Evolutionary conservation across 1,140 invertebrate genomes (phyloP).

Genomic region (Holotrichia oblita): DNA sequence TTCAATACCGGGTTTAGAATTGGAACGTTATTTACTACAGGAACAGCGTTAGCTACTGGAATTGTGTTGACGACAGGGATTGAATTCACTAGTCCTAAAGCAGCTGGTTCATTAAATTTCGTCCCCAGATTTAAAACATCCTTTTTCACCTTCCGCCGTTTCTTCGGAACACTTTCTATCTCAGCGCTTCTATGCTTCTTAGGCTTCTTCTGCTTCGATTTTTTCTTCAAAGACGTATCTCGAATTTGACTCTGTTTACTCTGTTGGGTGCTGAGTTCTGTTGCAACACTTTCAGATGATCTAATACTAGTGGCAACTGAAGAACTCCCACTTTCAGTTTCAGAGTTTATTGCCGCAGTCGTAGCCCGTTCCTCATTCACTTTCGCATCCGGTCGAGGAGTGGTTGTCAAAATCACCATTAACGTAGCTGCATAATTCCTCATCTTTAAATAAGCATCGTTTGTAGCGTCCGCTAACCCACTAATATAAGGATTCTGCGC

Average conservation of each 20-base stretch:
- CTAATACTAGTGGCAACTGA: too few species aligned
- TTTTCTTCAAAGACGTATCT: background rate
- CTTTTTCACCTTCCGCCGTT: background rate
- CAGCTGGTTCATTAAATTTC: background rate
- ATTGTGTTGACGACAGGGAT: background rate
- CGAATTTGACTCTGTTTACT: background rate
- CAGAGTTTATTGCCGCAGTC: background rate
- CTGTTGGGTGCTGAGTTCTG: too few species aligned
- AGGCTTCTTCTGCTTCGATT: background rate
- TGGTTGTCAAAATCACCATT: slow-evolving; percentile 43
- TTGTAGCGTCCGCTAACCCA: slow-evolving; percentile 45
- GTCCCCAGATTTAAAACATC: background rate
- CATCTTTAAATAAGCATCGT: slow-evolving; percentile 47
- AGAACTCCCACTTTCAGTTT: background rate
- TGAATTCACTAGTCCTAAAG: background rate
- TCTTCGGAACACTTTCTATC: background rate
- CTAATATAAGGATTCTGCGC: slow-evolving; percentile 41
- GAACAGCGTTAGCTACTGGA: background rate
- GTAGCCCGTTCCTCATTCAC: background rate
- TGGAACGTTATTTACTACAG: background rate
- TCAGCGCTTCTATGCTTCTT: background rate
- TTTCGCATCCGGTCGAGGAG: background rate
- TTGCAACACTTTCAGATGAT: too few species aligned
- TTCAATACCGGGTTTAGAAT: background rate
- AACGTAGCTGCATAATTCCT: slow-evolving; percentile 46